Percentiles rank a stretch among this genome's conserved stretches.
Conservation (phyloP, 2,113 vertebrate genomes). For the Tachysurus fulvidraco region DNA sequence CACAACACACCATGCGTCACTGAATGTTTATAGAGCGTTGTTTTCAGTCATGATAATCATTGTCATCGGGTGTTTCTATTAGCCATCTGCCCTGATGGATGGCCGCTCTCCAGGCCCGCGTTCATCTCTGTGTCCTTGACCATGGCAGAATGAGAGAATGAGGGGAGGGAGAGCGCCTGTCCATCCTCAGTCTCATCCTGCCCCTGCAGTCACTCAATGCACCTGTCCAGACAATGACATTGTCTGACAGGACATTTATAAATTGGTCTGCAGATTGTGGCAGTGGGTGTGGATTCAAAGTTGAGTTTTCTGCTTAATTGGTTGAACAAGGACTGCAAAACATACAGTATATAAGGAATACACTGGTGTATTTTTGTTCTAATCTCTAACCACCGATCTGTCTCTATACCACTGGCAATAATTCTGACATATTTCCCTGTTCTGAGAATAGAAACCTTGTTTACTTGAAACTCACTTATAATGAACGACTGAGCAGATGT, state of each 20-base stretch:
- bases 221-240: conserved; percentile 42
- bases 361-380: background rate
- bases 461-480: background rate
- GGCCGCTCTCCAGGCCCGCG: conserved; percentile 64
- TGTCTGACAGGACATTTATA: conserved; percentile 43
- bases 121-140: conserved; percentile 77
- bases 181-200: conserved; percentile 35
- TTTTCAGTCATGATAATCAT: conserved; percentile 78
- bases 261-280: conserved; percentile 45
- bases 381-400: background rate
- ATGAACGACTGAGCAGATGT: background rate
- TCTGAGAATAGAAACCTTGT: no score
- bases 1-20: conserved; percentile 69
- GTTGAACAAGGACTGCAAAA: conserved; percentile 27
- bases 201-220: conserved; percentile 34
- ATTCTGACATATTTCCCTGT: background rate
- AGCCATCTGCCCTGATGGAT: conserved; percentile 75
- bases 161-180: conserved; percentile 44
- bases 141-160: conserved; percentile 59
- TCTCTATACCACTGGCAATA: background rate
- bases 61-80: conserved; percentile 77
- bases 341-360: conserved; percentile 5
- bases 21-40: conserved; percentile 77
- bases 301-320: conserved; percentile 43
- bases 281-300: conserved; percentile 48